Base-by-base conservation (phyloP, 1,140 invertebrate species). In the Nylanderia fulva region DNA sequence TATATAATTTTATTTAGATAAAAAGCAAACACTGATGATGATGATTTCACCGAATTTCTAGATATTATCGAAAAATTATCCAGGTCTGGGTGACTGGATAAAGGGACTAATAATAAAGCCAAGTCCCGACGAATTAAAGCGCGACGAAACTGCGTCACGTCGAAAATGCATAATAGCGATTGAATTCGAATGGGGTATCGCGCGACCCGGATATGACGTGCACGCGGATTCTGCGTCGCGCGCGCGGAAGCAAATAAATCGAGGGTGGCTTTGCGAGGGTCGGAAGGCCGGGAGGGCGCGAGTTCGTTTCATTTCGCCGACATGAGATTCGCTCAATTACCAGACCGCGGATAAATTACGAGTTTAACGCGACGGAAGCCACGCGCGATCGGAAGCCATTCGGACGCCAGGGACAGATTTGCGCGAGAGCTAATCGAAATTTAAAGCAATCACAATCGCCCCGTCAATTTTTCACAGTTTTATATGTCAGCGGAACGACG, bases 271-370 rank as follows among this genome's bases (percentile, higher is more conserved):
- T 71, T 64, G 66, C 8, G 66, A 7, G 63, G 27, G 45, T 56
- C 24, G 66, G 29, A 33, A 42, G 0, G 68, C 56, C 56, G 21
- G 64, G 13, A 45, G 71, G n/a, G 39, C 58, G 2, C 52, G 72
- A 63, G 61, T 60, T 84, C 77, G 83, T 90, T 88, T 88, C 77
- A 85, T 88, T 88, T 80, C 64, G 77, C 52, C 69, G 24, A 58
- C 72, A 68, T 71, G 87, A 72, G 84, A 88, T 88, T 61, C 84
- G 84, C 76, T 89, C 88, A 82, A 89, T 89, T 89, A 86, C 66
- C 63, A 61, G 75, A 61, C 88, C 39, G 63, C 80, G 86, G 82
- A 85, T 88, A 86, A 88, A 90, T 88, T 90, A 90, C 79, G 85
- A 84, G 87, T 63, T 90, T 85, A 88, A 82, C 52, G 86, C 52